phyloP scores from a whole-genome alignment of 2,113 vertebrate species.

The Megaleporinus macrocephalus region DNA sequence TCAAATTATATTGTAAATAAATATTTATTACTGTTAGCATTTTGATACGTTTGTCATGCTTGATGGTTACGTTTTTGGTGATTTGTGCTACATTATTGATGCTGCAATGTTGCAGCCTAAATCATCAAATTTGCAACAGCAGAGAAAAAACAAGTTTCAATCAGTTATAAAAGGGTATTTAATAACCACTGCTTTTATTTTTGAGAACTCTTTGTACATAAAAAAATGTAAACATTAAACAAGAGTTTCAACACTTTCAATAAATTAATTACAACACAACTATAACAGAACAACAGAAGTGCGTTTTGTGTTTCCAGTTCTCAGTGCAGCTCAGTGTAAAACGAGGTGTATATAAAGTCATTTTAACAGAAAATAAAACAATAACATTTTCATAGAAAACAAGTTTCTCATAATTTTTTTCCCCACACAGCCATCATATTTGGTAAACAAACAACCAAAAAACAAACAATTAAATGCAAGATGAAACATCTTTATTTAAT shows the following conservation, averaged over 20 bases:
- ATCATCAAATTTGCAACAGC: neutral
- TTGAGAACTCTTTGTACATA: conserved; percentile 58
- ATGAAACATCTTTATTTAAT: conserved; percentile 75
- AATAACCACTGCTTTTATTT: conserved; percentile 59
- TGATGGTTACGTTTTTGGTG: too few species aligned
- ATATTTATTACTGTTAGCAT: too few species aligned
- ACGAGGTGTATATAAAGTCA: conserved; percentile 43
- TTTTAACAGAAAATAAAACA: conserved; percentile 58
- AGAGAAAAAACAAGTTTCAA: conserved; percentile 6
- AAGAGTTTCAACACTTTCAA: conserved; percentile 51
- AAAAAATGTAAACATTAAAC: conserved; percentile 50
- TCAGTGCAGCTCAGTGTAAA: conserved; percentile 25
- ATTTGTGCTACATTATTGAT: too few species aligned
- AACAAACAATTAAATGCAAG: too few species aligned
- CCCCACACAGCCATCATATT: conserved; percentile 53
- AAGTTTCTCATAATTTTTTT: conserved; percentile 29
- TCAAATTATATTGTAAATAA: too few species aligned
- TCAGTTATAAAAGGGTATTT: neutral
- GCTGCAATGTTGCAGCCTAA: too few species aligned
- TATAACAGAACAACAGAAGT: conserved; percentile 49
- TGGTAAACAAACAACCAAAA: conserved; percentile 39
- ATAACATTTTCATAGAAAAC: conserved; percentile 55
- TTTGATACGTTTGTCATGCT: too few species aligned
- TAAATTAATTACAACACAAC: conserved; percentile 55
- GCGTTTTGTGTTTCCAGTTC: conserved; percentile 37